Evolutionary conservation across 1,140 invertebrate species (phyloP), one percentile per base, ranked within the genome.

Genomic region (Bicyclus anynana): DNA sequence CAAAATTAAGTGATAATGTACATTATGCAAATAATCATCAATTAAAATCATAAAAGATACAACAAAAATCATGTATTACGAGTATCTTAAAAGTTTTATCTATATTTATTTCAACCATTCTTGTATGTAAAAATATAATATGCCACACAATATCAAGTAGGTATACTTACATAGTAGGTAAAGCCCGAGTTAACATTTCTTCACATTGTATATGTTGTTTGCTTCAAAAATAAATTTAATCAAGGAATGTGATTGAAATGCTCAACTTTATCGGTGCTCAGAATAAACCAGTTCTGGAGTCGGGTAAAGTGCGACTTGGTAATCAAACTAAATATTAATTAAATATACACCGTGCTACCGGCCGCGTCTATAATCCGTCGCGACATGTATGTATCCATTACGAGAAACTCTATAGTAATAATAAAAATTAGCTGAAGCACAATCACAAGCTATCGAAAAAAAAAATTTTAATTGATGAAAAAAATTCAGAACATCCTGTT

Each of bases 231-330:
- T 54, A 54, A 54, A 54, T 54, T 54, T 37, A 54, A 54, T 47
- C 44, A 54, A 54, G 53, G 53, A 54, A 54, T 54, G 53, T 54
- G 44, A 54, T 54, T 54, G 42, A 54, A 54, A 54, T 54, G 42
- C 53, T 54, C 21, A 54, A 54, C 53, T 35, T 54, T 54, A 54
- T 54, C 44, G 42, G 29, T 42, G 20, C 27, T 27, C 29, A 12
- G 40, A 44, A 44, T 47, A 54, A 54, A 54, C 53, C 44, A 5
- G 53, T 47, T 47, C 42, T 35, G 27, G 27, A 47, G 37, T 42
- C 37, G 38, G 13, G 49, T 51, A 51, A 17, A 51, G 49, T 37
- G 29, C 18, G n/a, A 12, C 18, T 7, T 33, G 21, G n/a, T n/a
- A 40, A 40, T 40, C 35, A 38, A 38, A 42, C 38, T 1, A 42